Base-by-base conservation (phyloP, 2,888 invertebrate genomes). In the Crioceris asparagi region DNA sequence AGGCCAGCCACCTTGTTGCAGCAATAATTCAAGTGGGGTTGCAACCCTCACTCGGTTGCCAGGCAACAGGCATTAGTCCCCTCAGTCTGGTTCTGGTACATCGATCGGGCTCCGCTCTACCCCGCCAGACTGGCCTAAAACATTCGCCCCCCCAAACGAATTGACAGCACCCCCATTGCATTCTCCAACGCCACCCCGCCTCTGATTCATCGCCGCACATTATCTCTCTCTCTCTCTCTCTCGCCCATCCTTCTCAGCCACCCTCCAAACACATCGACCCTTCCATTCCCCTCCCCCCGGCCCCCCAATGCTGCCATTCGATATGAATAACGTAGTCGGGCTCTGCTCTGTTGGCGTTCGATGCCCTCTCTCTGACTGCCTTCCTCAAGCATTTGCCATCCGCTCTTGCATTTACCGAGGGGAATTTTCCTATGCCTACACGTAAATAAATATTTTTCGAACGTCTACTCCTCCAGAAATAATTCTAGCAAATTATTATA, bases 11-110 rank as follows among this genome's bases (percentile, higher is more conserved):
- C 59, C 60, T 59, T 61, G 61, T 61, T 62, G 60, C 60, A 59
- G 60, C 59, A 55, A 60, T 60, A 60, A 60, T 57, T 59, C 61
- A 64, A 61, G 64, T 61, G 68, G 68, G 68, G 69, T 68, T 68
- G 69, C 67, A 66, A 63, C 63, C 62, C 62, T 60, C 59, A 51
- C 46, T 48, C 50, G 47, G 67, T 69, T 63, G 54, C 66, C 61
- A 65, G 63, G 65, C 60, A 66, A 69, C 69, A 51, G 39, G 56
- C 54, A 52, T 57, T 55, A 54, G 57, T 56, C 56, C 60, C 60
- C 60, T 55, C 57, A 52, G 57, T 54, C 56, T 52, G n/a, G n/a
- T n/a, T n/a, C n/a, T n/a, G n/a, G 56, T 54, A 54, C 58, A 61
- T 61, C 62, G 62, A 47, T 71, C 69, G 55, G 67, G 26, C 39